Percentiles rank a stretch among this genome's conserved stretches.
phyloP scores from a whole-genome alignment of 2,113 vertebrate genomes.

The Prunella himalayana region DNA sequence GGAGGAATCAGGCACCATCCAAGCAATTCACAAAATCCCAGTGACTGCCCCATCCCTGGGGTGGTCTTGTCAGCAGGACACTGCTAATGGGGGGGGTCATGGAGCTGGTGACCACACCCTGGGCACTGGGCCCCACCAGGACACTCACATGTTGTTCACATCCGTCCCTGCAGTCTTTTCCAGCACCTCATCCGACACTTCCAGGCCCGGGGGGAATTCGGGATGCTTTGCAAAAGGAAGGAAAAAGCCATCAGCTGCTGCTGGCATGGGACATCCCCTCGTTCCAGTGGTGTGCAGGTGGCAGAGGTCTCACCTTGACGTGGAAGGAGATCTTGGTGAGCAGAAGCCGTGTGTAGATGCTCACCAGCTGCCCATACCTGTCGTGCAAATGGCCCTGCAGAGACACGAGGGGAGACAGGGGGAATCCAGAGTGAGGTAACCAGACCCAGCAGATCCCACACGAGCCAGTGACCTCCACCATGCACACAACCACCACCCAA shows the following conservation, averaged over 20 bases:
- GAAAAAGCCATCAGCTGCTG: not conserved
- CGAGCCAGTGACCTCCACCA: rapidly evolving
- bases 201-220: slow-evolving; percentile 87
- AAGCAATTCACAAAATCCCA: rapidly evolving
- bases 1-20: not conserved
- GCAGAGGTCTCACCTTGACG: slow-evolving; percentile 75
- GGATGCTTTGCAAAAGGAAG: slow-evolving; percentile 73
- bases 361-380: slow-evolving; percentile 88
- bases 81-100: not conserved
- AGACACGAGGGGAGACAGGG: rapidly evolving
- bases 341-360: slow-evolving; percentile 82
- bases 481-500: not conserved
- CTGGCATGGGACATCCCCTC: rapidly evolving
- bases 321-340: slow-evolving; percentile 94
- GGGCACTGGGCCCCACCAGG: not conserved
- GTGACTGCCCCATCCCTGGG: not conserved
- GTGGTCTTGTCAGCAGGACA: rapidly evolving
- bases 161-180: slow-evolving; percentile 90
- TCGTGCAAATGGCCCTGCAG: slow-evolving; percentile 86
- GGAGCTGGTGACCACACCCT: rapidly evolving
- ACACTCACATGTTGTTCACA: slow-evolving; percentile 92
- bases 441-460: not conserved
- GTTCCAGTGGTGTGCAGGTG: rapidly evolving
- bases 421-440: rapidly evolving
- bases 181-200: slow-evolving; percentile 87